Percentiles rank a stretch among this genome's conserved stretches.
These are phyloP conservation scores for Neotoma lepida DNA, from an alignment of 2,113 vertebrate species.

Conservation along the genomic window DNA sequence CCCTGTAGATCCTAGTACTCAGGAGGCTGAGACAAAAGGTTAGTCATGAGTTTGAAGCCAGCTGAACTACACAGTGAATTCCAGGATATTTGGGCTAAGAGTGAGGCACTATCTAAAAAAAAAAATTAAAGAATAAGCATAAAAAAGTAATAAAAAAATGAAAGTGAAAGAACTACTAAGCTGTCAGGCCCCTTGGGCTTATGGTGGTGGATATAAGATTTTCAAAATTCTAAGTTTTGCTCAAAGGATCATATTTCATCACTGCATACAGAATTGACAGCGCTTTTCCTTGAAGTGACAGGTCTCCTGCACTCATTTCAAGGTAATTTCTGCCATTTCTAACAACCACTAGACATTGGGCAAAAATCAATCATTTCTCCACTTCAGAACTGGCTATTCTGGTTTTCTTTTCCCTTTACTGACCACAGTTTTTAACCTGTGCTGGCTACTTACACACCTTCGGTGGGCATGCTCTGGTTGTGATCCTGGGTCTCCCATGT, in stretches of 20 bases:
- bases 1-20: background rate
- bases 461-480: background rate
- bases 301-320: background rate
- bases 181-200: background rate
- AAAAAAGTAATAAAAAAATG: background rate
- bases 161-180: background rate
- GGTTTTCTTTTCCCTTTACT: background rate
- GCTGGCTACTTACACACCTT: background rate
- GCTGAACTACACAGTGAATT: background rate
- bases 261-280: background rate
- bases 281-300: background rate
- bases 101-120: background rate
- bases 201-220: background rate
- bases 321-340: background rate
- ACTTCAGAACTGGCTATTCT: background rate
- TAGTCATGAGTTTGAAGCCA: background rate
- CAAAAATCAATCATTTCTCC: background rate
- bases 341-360: background rate
- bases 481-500: background rate
- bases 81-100: background rate
- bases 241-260: background rate
- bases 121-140: background rate
- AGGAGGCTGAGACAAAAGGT: no score
- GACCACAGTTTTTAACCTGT: background rate
- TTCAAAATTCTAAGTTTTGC: background rate